phyloP scores from a whole-genome alignment of 2,113 vertebrate genomes.

The Actinemys pallida region DNA sequence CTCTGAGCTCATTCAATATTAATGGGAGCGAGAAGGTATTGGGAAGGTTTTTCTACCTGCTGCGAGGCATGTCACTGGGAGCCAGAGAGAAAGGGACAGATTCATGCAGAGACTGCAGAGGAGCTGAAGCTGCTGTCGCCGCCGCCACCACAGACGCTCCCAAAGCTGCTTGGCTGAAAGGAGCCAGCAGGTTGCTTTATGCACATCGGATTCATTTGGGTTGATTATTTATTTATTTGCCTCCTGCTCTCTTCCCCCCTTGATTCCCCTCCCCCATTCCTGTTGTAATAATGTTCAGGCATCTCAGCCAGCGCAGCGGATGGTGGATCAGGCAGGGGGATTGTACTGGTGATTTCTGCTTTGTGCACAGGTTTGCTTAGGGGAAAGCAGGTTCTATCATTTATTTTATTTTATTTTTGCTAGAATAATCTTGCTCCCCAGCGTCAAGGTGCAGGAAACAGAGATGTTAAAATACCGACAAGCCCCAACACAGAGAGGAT shows the following conservation, averaged over 20 bases:
- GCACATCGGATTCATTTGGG: conserved; percentile 67
- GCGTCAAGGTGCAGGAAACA: not conserved
- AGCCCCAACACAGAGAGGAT: not conserved
- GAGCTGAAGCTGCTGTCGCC: not conserved
- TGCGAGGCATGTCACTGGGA: not conserved
- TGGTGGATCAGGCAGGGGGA: not conserved
- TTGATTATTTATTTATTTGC: conserved; percentile 71
- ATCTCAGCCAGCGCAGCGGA: not conserved
- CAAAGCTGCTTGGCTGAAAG: not conserved
- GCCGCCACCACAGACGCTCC: not conserved
- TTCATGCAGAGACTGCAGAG: not conserved
- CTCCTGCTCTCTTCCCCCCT: not conserved
- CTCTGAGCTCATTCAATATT: not conserved
- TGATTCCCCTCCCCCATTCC: not conserved
- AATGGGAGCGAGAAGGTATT: conserved; percentile 37
- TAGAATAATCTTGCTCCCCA: not conserved
- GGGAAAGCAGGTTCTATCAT: not conserved
- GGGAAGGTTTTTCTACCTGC: not conserved
- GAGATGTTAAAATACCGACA: not conserved
- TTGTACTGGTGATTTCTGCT: not conserved
- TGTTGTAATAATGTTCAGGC: not conserved
- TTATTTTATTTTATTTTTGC: not conserved
- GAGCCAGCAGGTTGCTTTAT: conserved; percentile 7
- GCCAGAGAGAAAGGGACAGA: not conserved
- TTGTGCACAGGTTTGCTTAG: not conserved